A percentile compares a stretch with the other conserved stretches of the same genome.
Evolutionary conservation across 2,113 vertebrate species (phyloP).

Genomic region (Rana temporaria): DNA sequence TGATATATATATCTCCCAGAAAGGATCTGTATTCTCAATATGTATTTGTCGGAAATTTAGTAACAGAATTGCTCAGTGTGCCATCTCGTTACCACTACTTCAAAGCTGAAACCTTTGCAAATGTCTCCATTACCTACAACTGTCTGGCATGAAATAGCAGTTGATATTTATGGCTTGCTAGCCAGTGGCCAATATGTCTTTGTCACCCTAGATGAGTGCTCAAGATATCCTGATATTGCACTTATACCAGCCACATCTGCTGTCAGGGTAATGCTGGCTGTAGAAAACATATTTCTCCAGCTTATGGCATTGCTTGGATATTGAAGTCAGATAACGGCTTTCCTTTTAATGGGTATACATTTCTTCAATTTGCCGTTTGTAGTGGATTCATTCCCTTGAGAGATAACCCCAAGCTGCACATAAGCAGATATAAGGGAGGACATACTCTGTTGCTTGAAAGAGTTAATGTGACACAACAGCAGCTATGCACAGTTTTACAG

Average conservation of each 20-base stretch:
- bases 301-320: conserved; percentile 41
- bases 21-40: conserved; percentile 23
- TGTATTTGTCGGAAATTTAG: conserved; percentile 24
- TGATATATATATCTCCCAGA: not conserved
- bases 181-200: conserved; percentile 42
- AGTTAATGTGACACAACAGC: conserved; percentile 16
- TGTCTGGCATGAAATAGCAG: conserved; percentile 39
- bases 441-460: not conserved
- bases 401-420: conserved; percentile 32
- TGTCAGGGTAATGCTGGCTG: conserved; percentile 18
- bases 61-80: conserved; percentile 24
- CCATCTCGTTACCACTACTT: conserved; percentile 35
- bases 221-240: conserved; percentile 44
- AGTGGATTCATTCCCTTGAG: conserved; percentile 25
- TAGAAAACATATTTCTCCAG: conserved; percentile 40
- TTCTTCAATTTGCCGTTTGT: conserved; percentile 34
- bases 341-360: conserved; percentile 44
- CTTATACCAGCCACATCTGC: conserved; percentile 32
- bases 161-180: conserved; percentile 43
- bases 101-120: conserved; percentile 34
- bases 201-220: conserved; percentile 36
- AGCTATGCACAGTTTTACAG: too few species aligned
- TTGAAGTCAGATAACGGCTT: conserved; percentile 40
- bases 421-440: conserved; percentile 10
- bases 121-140: conserved; percentile 42